These are phyloP conservation scores for Gerris lacustris DNA, from an alignment of 2,888 invertebrate species.

Conservation along the genomic window DNA sequence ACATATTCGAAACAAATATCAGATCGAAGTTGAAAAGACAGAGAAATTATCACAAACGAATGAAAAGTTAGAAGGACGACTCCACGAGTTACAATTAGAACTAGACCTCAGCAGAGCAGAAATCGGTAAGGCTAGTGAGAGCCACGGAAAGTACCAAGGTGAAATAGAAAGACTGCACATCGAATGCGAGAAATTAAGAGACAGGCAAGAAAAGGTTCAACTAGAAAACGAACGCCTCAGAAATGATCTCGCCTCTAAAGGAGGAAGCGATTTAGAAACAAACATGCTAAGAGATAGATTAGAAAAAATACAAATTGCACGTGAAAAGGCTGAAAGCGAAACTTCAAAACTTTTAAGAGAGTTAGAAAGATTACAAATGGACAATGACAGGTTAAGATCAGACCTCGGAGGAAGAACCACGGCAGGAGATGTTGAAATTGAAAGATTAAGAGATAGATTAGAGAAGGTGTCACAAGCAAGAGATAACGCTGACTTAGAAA, in stretches of 20 bases:
- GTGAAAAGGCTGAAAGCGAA: constrained; percentile 80
- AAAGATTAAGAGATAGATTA: constrained; percentile 69
- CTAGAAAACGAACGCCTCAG: constrained; percentile 64
- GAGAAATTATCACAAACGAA: constrained; percentile 64
- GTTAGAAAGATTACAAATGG: constrained; percentile 65
- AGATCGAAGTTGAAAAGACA: constrained; percentile 58
- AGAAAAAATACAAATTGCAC: constrained; percentile 68
- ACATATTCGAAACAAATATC: constrained; percentile 66
- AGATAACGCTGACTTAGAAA: constrained; percentile 78
- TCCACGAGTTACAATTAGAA: constrained; percentile 70
- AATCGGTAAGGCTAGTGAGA: constrained; percentile 56
- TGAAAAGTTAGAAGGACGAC: constrained; percentile 56
- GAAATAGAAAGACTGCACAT: constrained; percentile 75
- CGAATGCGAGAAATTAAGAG: constrained; percentile 77
- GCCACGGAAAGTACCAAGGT: constrained; percentile 65
- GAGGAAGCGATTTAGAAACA: constrained; percentile 42
- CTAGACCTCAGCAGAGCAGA: constrained; percentile 68
- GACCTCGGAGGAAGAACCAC: constrained; percentile 41
- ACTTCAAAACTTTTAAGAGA: constrained; percentile 43
- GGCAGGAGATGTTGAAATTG: constrained; percentile 59
- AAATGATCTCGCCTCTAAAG: constrained; percentile 42
- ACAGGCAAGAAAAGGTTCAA: constrained; percentile 73
- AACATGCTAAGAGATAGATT: constrained; percentile 74
- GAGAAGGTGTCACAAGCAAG: constrained; percentile 72
- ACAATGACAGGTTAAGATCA: constrained; percentile 61